Evolutionary conservation across 2,113 vertebrate genomes (phyloP).

Genomic region (Jaculus jaculus): DNA sequence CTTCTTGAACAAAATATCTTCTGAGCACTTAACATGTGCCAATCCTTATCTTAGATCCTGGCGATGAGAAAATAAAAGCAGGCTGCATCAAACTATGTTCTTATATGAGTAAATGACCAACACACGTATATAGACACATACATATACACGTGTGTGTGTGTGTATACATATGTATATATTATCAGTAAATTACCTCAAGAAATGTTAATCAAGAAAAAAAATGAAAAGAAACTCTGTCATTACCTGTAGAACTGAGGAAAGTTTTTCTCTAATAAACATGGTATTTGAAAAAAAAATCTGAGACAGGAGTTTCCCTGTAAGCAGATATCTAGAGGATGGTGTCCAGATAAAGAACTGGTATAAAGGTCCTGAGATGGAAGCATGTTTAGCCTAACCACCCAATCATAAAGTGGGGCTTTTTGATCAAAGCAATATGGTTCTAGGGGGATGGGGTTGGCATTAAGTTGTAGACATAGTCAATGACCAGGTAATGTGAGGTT

Average conservation of each 20-base stretch:
- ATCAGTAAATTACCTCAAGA: not conserved
- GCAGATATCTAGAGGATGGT: not conserved
- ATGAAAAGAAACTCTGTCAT: not conserved
- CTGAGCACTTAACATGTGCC: not conserved
- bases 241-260: not conserved
- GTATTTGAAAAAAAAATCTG: not conserved
- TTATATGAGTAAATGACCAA: not conserved
- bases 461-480: not conserved
- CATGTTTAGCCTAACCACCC: not conserved
- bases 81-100: not conserved
- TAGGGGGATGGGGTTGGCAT: no score
- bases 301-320: not conserved
- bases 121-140: not conserved
- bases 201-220: not conserved
- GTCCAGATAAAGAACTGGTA: not conserved
- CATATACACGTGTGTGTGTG: not conserved
- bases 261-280: not conserved
- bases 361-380: not conserved
- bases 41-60: not conserved
- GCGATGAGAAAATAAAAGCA: not conserved
- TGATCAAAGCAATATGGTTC: no score
- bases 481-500: not conserved
- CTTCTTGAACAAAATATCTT: slow-evolving; percentile 19
- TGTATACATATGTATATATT: no score
- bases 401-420: not conserved